Conservation (phyloP, 1,140 invertebrate genomes). For the Mamestra configurata region DNA sequence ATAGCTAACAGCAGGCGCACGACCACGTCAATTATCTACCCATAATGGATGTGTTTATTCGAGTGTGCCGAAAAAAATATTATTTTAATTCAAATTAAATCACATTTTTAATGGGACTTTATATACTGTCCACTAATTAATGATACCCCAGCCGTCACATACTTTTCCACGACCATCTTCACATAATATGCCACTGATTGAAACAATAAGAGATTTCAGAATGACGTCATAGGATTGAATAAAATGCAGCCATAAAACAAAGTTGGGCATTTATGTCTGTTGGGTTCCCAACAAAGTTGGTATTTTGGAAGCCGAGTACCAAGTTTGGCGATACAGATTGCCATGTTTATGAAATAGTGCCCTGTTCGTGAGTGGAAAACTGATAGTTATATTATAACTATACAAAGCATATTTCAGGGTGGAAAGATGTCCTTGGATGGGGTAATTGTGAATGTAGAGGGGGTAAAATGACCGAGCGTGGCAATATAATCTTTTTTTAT, state of each 20-base stretch:
- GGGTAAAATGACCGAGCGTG: too few relatives aligned
- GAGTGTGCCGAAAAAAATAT: too few relatives aligned
- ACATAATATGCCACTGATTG: background rate
- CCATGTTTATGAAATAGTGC: conserved; percentile 38
- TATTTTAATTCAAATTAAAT: too few relatives aligned
- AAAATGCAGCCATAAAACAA: conserved; percentile 40
- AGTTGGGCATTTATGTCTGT: conserved; percentile 18
- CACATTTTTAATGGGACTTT: too few relatives aligned
- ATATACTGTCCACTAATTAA: too few relatives aligned
- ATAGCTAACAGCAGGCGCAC: too few relatives aligned
- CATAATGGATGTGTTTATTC: too few relatives aligned
- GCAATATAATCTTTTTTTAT: too few relatives aligned
- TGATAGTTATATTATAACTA: conserved; percentile 6
- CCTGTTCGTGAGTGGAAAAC: background rate
- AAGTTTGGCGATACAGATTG: conserved; percentile 31
- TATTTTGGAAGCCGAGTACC: background rate
- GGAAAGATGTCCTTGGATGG: too few relatives aligned
- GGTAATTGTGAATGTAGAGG: too few relatives aligned
- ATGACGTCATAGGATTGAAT: conserved; percentile 26
- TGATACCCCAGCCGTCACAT: too few relatives aligned
- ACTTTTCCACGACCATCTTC: background rate
- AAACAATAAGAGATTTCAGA: background rate
- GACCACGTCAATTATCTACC: too few relatives aligned
- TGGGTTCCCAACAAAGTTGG: conserved; percentile 17
- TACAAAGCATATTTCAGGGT: background rate